Conservation (phyloP, 2,113 vertebrate genomes). For the Phalacrocorax pelagicus region DNA sequence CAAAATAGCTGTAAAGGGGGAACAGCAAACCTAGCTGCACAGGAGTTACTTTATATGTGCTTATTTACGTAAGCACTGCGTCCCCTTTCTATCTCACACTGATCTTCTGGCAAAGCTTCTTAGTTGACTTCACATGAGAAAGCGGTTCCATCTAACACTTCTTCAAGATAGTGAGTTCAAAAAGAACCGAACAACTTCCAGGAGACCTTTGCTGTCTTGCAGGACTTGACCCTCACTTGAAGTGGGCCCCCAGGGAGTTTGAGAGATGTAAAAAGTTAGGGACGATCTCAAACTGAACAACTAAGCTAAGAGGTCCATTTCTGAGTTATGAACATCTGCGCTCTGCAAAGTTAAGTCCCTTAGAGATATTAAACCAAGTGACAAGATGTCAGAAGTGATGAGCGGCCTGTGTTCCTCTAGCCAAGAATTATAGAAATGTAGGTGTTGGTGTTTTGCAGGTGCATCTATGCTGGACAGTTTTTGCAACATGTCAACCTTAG, state of each 20-base stretch:
- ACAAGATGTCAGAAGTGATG: neutral
- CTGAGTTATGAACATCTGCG: neutral
- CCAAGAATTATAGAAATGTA: neutral
- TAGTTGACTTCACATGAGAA: conserved; percentile 2
- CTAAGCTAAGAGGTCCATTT: neutral
- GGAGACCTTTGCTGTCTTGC: neutral
- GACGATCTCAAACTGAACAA: too few relatives aligned
- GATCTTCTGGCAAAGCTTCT: neutral
- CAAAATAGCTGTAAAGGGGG: neutral
- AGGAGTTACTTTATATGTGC: neutral
- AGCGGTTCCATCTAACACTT: neutral
- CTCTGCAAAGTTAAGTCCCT: neutral
- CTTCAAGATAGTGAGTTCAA: neutral
- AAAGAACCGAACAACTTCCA: neutral
- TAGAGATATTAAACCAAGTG: neutral
- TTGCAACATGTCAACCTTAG: neutral
- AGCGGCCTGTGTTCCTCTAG: neutral
- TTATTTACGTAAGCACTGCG: neutral
- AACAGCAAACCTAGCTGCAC: neutral
- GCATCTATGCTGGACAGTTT: neutral
- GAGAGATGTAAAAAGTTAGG: neutral
- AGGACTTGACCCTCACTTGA: neutral
- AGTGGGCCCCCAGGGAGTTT: neutral
- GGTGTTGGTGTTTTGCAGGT: neutral
- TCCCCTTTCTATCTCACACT: neutral